Evolutionary conservation across 2,888 invertebrate genomes (phyloP).

Genomic region (Zaprionus lineosus): DNA sequence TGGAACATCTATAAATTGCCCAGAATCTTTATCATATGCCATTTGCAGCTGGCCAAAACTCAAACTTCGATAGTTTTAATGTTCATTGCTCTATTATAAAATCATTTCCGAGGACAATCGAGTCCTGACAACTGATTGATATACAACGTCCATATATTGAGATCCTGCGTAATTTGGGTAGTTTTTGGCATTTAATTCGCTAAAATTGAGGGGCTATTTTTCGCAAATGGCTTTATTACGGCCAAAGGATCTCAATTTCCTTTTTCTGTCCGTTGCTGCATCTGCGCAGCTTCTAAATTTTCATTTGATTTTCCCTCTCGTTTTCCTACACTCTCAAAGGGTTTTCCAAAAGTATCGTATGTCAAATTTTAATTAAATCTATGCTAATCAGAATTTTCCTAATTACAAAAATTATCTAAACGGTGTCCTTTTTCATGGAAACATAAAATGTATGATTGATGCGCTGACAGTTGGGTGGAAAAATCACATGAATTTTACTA

Average conservation of each 20-base stretch:
- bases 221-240: conserved; percentile 45
- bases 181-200: conserved; percentile 13
- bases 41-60: conserved; percentile 42
- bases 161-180: conserved; percentile 3
- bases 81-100: conserved; percentile 53
- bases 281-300: conserved; percentile 20
- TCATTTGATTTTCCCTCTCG: too few species aligned
- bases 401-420: conserved; percentile 25
- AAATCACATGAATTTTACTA: conserved; percentile 17
- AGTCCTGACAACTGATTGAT: conserved; percentile 65
- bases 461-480: conserved; percentile 41
- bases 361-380: conserved; percentile 53
- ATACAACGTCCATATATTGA: conserved; percentile 33
- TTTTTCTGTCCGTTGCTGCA: conserved; percentile 15
- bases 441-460: conserved; percentile 71
- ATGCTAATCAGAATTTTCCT: conserved; percentile 38
- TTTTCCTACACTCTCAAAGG: not conserved
- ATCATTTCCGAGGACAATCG: conserved; percentile 57
- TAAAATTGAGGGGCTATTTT: conserved; percentile 26
- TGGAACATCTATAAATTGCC: conserved; percentile 5
- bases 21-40: conserved; percentile 28
- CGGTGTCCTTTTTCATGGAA: conserved; percentile 56
- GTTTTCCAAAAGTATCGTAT: conserved; percentile 52
- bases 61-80: conserved; percentile 21
- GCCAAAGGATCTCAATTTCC: not conserved